Percentiles rank a stretch among this genome's conserved stretches.
Conservation (phyloP, 2,888 invertebrate genomes). For the Isoperla grammatica region DNA sequence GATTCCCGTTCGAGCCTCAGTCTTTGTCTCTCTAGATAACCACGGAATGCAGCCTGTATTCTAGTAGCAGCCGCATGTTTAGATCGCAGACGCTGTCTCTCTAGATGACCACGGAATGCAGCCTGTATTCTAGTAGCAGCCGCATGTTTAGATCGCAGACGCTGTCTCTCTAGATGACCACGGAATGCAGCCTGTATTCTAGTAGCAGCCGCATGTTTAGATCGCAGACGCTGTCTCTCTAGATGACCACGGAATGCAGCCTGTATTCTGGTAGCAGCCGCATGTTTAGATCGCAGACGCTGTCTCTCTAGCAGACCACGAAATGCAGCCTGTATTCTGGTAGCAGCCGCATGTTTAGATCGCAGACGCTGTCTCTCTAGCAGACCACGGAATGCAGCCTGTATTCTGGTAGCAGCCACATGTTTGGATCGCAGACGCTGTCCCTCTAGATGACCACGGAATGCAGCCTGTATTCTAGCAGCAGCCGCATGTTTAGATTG, state of each 20-base stretch:
- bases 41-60: not conserved
- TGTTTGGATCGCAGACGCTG: not conserved
- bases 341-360: conserved; percentile 39
- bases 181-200: not conserved
- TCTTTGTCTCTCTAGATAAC: not conserved
- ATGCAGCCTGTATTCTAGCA: conserved; percentile 42
- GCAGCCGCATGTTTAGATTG: conserved; percentile 39
- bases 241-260: not conserved
- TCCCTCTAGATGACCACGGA: conserved; percentile 31
- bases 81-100: not conserved
- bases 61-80: not conserved
- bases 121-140: not conserved
- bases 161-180: not conserved
- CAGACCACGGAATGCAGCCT: conserved; percentile 4
- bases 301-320: conserved; percentile 31
- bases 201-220: not conserved
- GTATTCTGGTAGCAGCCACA: conserved; percentile 15
- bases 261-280: not conserved
- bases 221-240: not conserved
- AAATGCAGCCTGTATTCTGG: conserved; percentile 42
- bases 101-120: not conserved
- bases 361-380: not conserved
- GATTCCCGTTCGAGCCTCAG: not conserved
- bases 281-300: not conserved
- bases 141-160: not conserved